phyloP scores from a whole-genome alignment of 1,140 invertebrate species.

The Danaus melanippus region DNA sequence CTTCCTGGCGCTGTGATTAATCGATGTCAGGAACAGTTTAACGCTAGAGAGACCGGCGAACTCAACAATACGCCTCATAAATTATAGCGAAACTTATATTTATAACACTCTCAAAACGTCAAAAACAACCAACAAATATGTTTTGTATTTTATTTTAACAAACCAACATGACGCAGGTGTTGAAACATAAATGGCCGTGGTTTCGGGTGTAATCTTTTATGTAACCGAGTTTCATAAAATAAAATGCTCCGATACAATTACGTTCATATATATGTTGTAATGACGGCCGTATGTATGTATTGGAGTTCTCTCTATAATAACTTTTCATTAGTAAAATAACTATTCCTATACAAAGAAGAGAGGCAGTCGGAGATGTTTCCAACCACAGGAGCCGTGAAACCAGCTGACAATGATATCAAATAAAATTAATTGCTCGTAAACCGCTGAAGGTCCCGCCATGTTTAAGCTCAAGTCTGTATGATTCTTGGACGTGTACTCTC shows the following conservation, averaged over 20 bases:
- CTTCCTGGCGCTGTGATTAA: slow-evolving; percentile 17
- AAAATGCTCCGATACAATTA: no score
- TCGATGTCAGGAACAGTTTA: slow-evolving; percentile 17
- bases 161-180: slow-evolving; percentile 3
- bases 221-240: no score
- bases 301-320: no score
- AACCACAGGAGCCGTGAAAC: slow-evolving; percentile 32
- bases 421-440: slow-evolving; percentile 55
- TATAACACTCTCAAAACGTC: no score
- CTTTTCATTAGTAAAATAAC: no score
- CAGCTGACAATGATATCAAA: slow-evolving; percentile 36
- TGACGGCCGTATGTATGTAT: no score
- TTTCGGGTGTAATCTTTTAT: background rate
- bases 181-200: background rate
- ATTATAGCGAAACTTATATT: no score
- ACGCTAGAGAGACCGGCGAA: slow-evolving; percentile 15
- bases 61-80: background rate
- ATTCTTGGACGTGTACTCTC: slow-evolving; percentile 16
- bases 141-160: slow-evolving; percentile 4
- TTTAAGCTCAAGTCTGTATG: slow-evolving; percentile 21
- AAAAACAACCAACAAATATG: background rate
- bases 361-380: slow-evolving; percentile 32
- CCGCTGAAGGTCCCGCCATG: slow-evolving; percentile 33
- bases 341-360: slow-evolving; percentile 27
- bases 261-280: no score